These are phyloP conservation scores for Thalassophryne amazonica DNA, from an alignment of 2,797 vertebrate species.

Conservation along the genomic window DNA sequence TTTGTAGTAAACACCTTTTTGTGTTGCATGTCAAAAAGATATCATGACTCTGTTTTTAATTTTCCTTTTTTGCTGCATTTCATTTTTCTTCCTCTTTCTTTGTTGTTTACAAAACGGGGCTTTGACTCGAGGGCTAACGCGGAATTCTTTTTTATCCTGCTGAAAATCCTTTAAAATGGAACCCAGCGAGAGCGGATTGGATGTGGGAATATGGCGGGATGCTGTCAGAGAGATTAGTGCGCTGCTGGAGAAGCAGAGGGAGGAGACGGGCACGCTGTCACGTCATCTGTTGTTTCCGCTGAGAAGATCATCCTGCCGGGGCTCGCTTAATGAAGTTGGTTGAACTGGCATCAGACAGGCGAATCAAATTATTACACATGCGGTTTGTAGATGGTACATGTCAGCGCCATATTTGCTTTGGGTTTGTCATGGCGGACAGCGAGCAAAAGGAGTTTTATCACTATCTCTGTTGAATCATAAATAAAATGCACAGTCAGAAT, in stretches of 20 bases:
- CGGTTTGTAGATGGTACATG: neutral
- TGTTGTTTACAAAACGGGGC: constrained; percentile 27
- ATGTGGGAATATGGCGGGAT: constrained; percentile 30
- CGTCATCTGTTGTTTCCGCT: constrained; percentile 13
- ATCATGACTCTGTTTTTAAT: constrained; percentile 12
- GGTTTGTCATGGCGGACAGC: too few species aligned
- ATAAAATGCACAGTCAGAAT: too few species aligned
- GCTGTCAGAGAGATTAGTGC: constrained; percentile 46
- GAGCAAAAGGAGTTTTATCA: too few species aligned
- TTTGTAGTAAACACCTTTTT: too few species aligned
- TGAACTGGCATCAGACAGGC: constrained; percentile 29
- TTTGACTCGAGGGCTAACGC: constrained; percentile 26
- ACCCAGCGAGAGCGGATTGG: constrained; percentile 23
- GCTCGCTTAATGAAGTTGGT: constrained; percentile 42
- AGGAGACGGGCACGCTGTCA: constrained; percentile 9
- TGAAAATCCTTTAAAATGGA: constrained; percentile 43
- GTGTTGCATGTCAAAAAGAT: constrained; percentile 12
- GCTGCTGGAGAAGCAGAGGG: constrained; percentile 14
- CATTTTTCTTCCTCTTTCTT: neutral
- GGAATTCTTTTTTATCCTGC: constrained; percentile 47
- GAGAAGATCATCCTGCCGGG: constrained; percentile 39
- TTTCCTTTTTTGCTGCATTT: neutral
- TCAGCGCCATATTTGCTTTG: too few species aligned
- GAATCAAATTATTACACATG: constrained; percentile 3
- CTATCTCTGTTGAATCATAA: too few species aligned